Percentiles rank a stretch among this genome's conserved stretches.
Evolutionary conservation across 2,797 vertebrate genomes (phyloP).

Genomic region (Selene dorsalis): DNA sequence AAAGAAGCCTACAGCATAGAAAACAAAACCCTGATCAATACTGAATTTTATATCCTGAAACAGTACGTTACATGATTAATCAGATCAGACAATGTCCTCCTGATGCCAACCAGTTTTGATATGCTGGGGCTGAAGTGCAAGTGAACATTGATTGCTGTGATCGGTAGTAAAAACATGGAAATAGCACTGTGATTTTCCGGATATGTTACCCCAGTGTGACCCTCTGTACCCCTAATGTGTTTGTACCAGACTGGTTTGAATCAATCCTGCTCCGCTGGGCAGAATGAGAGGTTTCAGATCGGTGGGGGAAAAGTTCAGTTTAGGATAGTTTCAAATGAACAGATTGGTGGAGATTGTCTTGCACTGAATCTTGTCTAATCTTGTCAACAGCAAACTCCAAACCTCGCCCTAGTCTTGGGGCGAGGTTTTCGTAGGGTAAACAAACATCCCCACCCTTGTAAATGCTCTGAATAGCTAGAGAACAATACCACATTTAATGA

Average conservation of each 20-base stretch:
- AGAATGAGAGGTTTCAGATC: slow-evolving; percentile 23
- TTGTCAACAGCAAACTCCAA: neutral
- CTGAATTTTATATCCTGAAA: neutral
- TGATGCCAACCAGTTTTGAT: neutral
- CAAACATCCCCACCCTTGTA: neutral
- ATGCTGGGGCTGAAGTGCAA: neutral
- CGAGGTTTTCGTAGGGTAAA: neutral
- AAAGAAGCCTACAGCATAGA: neutral
- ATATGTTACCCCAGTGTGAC: slow-evolving; percentile 13
- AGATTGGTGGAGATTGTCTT: neutral
- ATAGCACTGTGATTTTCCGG: slow-evolving; percentile 6
- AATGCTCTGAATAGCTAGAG: neutral
- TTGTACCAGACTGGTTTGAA: slow-evolving; percentile 41
- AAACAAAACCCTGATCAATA: neutral
- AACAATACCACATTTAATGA: neutral
- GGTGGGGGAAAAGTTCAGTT: slow-evolving; percentile 16
- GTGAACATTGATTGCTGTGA: slow-evolving; percentile 14
- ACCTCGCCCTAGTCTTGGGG: no score
- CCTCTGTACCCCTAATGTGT: slow-evolving; percentile 32
- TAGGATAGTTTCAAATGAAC: neutral
- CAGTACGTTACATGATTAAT: neutral
- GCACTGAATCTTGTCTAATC: neutral
- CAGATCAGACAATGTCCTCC: neutral
- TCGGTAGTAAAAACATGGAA: slow-evolving; percentile 10
- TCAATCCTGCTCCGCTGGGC: slow-evolving; percentile 42